Conservation (phyloP, 2,888 invertebrate genomes). For the Mystacides longicornis region DNA sequence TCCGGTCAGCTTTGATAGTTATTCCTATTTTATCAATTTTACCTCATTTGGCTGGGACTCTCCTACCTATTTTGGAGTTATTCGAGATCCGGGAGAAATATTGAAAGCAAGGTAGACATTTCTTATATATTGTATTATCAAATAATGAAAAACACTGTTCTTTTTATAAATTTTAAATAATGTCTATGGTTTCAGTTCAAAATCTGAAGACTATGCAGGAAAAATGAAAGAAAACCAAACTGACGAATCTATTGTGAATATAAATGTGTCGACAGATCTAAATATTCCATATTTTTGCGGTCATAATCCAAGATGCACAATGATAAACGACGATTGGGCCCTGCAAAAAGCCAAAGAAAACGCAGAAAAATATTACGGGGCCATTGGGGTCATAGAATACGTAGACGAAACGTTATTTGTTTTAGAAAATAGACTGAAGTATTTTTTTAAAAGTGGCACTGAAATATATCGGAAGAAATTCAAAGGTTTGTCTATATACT, state of each 20-base stretch:
- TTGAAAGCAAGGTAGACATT: neutral
- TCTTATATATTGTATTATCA: too few species aligned
- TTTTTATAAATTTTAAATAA: too few species aligned
- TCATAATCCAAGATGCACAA: slow-evolving; percentile 51
- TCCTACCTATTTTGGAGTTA: slow-evolving; percentile 52
- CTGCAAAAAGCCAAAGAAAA: slow-evolving; percentile 48
- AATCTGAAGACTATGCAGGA: neutral
- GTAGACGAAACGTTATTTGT: slow-evolving; percentile 48
- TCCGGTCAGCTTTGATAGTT: slow-evolving; percentile 53
- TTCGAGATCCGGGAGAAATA: slow-evolving; percentile 51
- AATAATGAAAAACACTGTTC: too few species aligned
- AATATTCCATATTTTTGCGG: slow-evolving; percentile 58
- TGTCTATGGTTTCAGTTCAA: too few species aligned
- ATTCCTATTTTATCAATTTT: slow-evolving; percentile 55
- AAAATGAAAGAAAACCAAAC: neutral
- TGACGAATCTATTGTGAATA: neutral
- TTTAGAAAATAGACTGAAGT: slow-evolving; percentile 46
- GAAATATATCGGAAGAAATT: slow-evolving; percentile 42
- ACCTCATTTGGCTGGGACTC: slow-evolving; percentile 48
- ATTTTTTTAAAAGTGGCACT: slow-evolving; percentile 50
- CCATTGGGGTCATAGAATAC: slow-evolving; percentile 53
- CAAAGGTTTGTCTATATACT: slow-evolving; percentile 36
- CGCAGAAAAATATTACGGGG: slow-evolving; percentile 49
- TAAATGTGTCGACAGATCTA: slow-evolving; percentile 32
- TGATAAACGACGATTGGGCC: slow-evolving; percentile 49